A percentile compares a stretch with the other conserved stretches of the same genome.
phyloP scores from a whole-genome alignment of 2,797 vertebrate species.

The Myripristis murdjan region DNA sequence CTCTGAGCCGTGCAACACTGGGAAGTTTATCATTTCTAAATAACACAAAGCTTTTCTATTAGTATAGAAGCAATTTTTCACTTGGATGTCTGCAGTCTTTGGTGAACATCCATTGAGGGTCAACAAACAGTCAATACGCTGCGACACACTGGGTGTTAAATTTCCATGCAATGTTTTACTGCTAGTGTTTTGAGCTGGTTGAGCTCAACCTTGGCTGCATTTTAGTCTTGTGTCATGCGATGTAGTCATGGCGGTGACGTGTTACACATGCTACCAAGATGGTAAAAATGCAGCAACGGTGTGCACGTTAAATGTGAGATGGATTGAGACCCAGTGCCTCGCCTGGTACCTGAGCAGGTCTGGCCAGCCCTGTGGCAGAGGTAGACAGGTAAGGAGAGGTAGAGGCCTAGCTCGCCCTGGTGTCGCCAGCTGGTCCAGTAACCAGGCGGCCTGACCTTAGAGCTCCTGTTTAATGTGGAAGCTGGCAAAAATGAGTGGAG shows the following conservation, averaged over 20 bases:
- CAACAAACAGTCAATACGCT: constrained; percentile 19
- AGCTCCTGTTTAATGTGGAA: constrained; percentile 76
- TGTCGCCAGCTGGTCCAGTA: constrained; percentile 77
- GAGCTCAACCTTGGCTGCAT: constrained; percentile 1
- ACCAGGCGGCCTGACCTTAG: constrained; percentile 67
- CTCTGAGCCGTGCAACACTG: neutral
- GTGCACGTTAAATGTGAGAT: constrained; percentile 24
- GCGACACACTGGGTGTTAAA: neutral
- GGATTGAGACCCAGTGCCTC: neutral
- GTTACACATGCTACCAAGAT: neutral
- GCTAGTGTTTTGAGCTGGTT: constrained; percentile 36
- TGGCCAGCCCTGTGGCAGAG: constrained; percentile 63
- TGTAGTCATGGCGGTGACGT: constrained; percentile 19
- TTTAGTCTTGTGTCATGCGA: constrained; percentile 52
- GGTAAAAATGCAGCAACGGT: constrained; percentile 12
- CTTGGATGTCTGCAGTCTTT: constrained; percentile 1
- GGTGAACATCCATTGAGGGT: constrained; percentile 11
- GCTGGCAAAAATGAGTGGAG: constrained; percentile 76
- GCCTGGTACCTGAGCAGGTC: constrained; percentile 76
- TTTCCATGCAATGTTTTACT: constrained; percentile 59
- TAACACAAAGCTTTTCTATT: too few species aligned
- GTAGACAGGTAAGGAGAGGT: constrained; percentile 80
- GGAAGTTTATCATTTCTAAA: neutral
- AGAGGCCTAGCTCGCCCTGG: constrained; percentile 74
- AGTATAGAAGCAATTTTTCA: too few species aligned